Conservation (phyloP, 2,888 invertebrate species). For the Poecilobothrus nobilitatus region DNA sequence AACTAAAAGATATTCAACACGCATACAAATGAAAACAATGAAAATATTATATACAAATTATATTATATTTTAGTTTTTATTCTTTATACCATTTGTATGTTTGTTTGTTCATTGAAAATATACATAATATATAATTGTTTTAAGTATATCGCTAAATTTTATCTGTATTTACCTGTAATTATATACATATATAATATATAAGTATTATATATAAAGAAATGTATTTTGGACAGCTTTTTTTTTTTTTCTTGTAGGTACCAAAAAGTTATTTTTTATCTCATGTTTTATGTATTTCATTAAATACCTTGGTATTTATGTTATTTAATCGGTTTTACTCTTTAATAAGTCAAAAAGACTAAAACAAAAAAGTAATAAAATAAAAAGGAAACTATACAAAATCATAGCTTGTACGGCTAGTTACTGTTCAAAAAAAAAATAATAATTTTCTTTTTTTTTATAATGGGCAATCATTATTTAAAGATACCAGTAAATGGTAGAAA, state of each 20-base stretch:
- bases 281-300: slow-evolving; percentile 1
- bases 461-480: background rate
- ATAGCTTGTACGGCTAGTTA: background rate
- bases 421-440: background rate
- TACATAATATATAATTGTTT: background rate
- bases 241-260: background rate
- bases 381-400: background rate
- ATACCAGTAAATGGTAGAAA: too few species aligned
- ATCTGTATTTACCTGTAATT: background rate
- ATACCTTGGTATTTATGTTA: slow-evolving; percentile 6
- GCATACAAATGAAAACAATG: background rate
- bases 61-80: too few species aligned
- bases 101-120: too few species aligned
- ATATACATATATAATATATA: background rate
- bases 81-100: too few species aligned
- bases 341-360: background rate
- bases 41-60: too few species aligned
- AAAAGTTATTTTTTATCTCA: slow-evolving; percentile 1
- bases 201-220: background rate
- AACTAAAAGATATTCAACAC: background rate
- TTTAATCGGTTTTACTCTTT: slow-evolving; percentile 6
- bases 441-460: background rate
- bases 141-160: background rate
- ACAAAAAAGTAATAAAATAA: background rate
- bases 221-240: background rate